Conservation (phyloP, 2,888 invertebrate species). For the Oscheius sp. region DNA sequence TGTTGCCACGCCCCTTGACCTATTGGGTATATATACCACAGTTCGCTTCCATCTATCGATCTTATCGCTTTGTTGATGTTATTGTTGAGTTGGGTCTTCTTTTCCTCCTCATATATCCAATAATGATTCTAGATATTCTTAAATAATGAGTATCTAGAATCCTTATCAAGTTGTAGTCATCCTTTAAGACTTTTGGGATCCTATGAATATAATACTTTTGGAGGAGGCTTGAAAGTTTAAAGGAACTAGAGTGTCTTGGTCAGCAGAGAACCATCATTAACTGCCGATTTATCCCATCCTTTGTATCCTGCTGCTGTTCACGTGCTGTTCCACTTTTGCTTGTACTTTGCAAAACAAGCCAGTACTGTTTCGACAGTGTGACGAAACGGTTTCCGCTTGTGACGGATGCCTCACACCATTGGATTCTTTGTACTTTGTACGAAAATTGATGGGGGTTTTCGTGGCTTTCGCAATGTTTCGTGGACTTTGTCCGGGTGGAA, state of each 20-base stretch:
- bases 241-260: not conserved
- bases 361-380: not conserved
- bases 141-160: too few relatives aligned
- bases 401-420: not conserved
- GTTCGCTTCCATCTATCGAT: too few relatives aligned
- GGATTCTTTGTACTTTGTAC: conserved; percentile 5
- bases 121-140: too few relatives aligned
- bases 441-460: not conserved
- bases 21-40: too few relatives aligned
- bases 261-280: not conserved
- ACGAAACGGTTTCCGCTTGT: not conserved
- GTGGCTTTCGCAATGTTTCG: not conserved
- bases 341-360: not conserved
- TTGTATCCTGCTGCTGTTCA: not conserved
- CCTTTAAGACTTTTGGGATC: too few relatives aligned
- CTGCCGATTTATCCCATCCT: not conserved
- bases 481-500: not conserved
- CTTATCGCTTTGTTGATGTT: too few relatives aligned
- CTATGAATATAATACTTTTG: not conserved
- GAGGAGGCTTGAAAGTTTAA: not conserved
- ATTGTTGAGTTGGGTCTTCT: too few relatives aligned
- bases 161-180: too few relatives aligned
- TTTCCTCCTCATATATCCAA: too few relatives aligned
- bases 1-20: too few relatives aligned
- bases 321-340: not conserved